Conservation (phyloP, 2,888 invertebrate genomes). For the Diadromus collaris region DNA sequence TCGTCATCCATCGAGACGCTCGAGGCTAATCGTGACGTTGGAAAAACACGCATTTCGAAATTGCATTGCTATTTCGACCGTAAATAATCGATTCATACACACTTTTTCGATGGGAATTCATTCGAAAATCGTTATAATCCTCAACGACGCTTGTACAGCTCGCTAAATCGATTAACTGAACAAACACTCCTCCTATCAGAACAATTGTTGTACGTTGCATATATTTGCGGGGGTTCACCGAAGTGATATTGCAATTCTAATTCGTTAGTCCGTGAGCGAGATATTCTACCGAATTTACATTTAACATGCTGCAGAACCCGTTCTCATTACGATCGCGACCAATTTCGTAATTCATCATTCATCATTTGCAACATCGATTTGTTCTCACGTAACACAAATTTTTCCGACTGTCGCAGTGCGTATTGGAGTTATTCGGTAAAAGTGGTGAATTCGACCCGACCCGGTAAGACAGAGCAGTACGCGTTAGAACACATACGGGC, state of each 20-base stretch:
- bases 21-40: not conserved
- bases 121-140: not conserved
- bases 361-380: constrained; percentile 40
- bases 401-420: not conserved
- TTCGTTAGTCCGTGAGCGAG: constrained; percentile 19
- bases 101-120: not conserved
- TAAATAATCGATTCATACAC: not conserved
- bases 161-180: not conserved
- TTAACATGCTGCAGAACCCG: not conserved
- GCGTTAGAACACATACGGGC: too few relatives aligned
- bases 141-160: not conserved
- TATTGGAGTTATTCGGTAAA: not conserved
- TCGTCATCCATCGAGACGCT: not conserved
- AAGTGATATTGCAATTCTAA: constrained; percentile 37
- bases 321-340: constrained; percentile 18
- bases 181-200: not conserved
- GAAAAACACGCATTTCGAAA: constrained; percentile 10
- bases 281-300: constrained; percentile 11
- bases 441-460: not conserved
- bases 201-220: not conserved
- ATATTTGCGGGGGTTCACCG: not conserved
- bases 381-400: constrained; percentile 1
- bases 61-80: constrained; percentile 9
- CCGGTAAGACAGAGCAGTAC: not conserved
- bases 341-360: constrained; percentile 39